These are phyloP conservation scores for Oxytorus armatus DNA, from an alignment of 2,888 invertebrate genomes.

Conservation along the genomic window DNA sequence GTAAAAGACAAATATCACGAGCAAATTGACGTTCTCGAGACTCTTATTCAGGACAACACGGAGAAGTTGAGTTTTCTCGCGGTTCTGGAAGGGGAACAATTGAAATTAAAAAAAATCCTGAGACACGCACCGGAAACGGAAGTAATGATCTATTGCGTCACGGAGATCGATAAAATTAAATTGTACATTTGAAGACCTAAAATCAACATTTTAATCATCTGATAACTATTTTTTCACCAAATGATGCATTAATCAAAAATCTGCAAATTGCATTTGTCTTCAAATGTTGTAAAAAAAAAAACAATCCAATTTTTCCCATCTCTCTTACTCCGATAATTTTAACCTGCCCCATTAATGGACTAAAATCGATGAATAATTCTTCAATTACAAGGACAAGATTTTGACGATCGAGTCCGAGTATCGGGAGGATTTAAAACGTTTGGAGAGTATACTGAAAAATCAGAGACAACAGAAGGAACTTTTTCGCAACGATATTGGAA, in stretches of 20 bases:
- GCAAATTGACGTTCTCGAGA: slow-evolving; percentile 83
- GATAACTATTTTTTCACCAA: neutral
- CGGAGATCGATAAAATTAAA: slow-evolving; percentile 1
- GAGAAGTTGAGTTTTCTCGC: slow-evolving; percentile 86
- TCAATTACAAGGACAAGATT: slow-evolving; percentile 74
- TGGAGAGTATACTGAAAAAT: slow-evolving; percentile 81
- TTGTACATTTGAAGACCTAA: neutral
- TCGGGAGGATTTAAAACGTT: slow-evolving; percentile 82
- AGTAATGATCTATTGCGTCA: slow-evolving; percentile 59
- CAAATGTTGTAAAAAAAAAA: neutral
- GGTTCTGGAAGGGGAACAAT: slow-evolving; percentile 86
- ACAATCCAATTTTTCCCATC: neutral
- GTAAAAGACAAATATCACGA: slow-evolving; percentile 80
- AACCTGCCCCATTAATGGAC: slow-evolving; percentile 11
- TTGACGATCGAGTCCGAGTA: slow-evolving; percentile 77
- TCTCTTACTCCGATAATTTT: neutral
- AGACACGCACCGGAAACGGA: slow-evolving; percentile 73
- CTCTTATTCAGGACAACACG: slow-evolving; percentile 85
- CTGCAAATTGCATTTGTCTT: no score
- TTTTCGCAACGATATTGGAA: slow-evolving; percentile 75
- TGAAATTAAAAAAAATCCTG: slow-evolving; percentile 84
- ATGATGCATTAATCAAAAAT: no score
- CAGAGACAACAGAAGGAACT: slow-evolving; percentile 81
- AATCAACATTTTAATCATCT: neutral
- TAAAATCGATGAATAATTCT: neutral